These are phyloP conservation scores for Hyposoter didymator DNA, from an alignment of 2,888 invertebrate species.

Conservation along the genomic window DNA sequence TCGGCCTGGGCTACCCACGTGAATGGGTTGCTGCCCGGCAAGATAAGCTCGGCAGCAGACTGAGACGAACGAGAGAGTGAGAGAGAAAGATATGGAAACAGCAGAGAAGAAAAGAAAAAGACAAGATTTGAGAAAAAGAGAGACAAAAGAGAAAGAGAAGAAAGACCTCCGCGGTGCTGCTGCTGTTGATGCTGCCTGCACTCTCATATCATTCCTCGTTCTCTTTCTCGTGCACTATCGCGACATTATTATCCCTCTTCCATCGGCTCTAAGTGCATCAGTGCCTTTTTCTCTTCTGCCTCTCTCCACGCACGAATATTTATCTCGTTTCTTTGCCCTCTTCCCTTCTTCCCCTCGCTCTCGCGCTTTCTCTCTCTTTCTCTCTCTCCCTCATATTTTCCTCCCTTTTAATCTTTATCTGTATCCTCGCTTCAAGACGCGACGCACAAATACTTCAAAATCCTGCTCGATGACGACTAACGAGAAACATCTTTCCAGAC, in stretches of 20 bases:
- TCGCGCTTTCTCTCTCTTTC: conserved; percentile 51
- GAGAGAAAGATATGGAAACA: conserved; percentile 47
- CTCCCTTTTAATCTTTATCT: conserved; percentile 43
- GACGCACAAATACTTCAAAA: conserved; percentile 59
- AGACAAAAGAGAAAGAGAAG: conserved; percentile 26
- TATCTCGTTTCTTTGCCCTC: conserved; percentile 61
- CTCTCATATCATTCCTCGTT: conserved; percentile 65
- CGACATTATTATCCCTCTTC: conserved; percentile 65
- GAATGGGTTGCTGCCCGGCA: conserved; percentile 74
- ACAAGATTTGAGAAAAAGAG: conserved; percentile 43
- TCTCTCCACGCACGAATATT: conserved; percentile 57
- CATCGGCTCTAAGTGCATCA: conserved; percentile 69
- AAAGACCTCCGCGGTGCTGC: conserved; percentile 55
- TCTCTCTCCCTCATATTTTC: conserved; percentile 60
- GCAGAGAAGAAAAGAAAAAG: conserved; percentile 39
- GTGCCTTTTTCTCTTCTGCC: conserved; percentile 51
- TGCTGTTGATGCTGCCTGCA: conserved; percentile 61
- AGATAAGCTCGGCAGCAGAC: conserved; percentile 71
- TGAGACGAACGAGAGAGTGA: conserved; percentile 52
- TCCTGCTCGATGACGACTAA: conserved; percentile 44
- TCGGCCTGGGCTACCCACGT: conserved; percentile 67
- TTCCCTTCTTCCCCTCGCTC: conserved; percentile 54
- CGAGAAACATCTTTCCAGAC: conserved; percentile 19
- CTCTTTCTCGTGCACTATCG: conserved; percentile 53
- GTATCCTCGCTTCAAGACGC: conserved; percentile 36